Evolutionary conservation across 2,888 invertebrate species (phyloP).

Genomic region (Aelia acuminata): DNA sequence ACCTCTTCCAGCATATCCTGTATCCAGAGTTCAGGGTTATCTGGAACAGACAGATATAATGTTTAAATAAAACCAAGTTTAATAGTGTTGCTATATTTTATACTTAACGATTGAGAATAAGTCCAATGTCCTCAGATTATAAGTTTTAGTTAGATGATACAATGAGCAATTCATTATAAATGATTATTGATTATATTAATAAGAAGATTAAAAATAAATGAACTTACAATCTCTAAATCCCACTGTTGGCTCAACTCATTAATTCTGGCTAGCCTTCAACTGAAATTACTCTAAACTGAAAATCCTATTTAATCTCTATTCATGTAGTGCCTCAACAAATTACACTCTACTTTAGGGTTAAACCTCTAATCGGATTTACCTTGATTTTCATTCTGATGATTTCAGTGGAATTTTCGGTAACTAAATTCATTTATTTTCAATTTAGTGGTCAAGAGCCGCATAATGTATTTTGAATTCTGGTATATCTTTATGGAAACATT

Average conservation of each 20-base stretch:
- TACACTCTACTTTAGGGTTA: background rate
- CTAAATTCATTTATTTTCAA: background rate
- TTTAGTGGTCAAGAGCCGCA: background rate
- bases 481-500: background rate
- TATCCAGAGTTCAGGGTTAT: constrained; percentile 31
- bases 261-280: too few relatives aligned
- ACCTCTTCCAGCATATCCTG: constrained; percentile 61
- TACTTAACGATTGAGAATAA: too few relatives aligned
- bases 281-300: too few relatives aligned
- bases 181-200: too few relatives aligned
- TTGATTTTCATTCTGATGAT: background rate
- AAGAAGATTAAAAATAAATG: too few relatives aligned
- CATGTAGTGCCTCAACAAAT: background rate
- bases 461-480: background rate
- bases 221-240: too few relatives aligned
- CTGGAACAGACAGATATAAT: background rate
- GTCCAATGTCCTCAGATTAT: too few relatives aligned
- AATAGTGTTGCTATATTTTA: too few relatives aligned
- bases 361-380: background rate
- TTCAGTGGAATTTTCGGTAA: background rate
- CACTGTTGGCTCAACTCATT: too few relatives aligned
- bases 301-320: too few relatives aligned
- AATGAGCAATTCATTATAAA: too few relatives aligned
- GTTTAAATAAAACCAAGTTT: background rate
- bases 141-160: too few relatives aligned